Conservation (phyloP, 2,113 vertebrate species). For the Psophia crepitans region DNA sequence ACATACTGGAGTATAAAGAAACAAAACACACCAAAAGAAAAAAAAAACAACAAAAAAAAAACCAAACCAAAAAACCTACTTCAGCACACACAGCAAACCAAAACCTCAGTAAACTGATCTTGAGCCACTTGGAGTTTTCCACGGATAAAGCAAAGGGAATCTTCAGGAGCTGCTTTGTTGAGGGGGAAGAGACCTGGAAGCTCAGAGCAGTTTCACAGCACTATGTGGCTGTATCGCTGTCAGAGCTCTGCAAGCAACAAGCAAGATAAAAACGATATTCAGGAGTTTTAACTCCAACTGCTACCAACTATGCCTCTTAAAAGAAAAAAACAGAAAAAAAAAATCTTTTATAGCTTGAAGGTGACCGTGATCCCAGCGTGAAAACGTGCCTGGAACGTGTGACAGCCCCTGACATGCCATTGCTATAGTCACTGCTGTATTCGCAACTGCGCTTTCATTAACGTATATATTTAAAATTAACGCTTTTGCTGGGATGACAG, state of each 20-base stretch:
- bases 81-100: not conserved
- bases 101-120: not conserved
- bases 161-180: not conserved
- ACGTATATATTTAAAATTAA: slow-evolving; percentile 31
- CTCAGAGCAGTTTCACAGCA: not conserved
- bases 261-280: not conserved
- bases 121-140: not conserved
- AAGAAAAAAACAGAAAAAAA: not conserved
- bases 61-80: not conserved
- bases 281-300: not conserved
- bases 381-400: slow-evolving; percentile 16
- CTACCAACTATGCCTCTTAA: not conserved
- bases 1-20: not conserved
- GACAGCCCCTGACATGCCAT: slow-evolving; percentile 16
- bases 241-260: not conserved
- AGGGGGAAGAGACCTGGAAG: not conserved
- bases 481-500: not conserved
- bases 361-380: slow-evolving; percentile 39
- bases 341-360: not conserved
- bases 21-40: not conserved
- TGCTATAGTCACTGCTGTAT: not conserved
- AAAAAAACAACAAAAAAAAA: not conserved
- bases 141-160: not conserved
- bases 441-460: slow-evolving; percentile 28
- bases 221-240: not conserved